These are phyloP conservation scores for Pelodytes ibericus DNA, from an alignment of 2,797 vertebrate species.

Conservation along the genomic window DNA sequence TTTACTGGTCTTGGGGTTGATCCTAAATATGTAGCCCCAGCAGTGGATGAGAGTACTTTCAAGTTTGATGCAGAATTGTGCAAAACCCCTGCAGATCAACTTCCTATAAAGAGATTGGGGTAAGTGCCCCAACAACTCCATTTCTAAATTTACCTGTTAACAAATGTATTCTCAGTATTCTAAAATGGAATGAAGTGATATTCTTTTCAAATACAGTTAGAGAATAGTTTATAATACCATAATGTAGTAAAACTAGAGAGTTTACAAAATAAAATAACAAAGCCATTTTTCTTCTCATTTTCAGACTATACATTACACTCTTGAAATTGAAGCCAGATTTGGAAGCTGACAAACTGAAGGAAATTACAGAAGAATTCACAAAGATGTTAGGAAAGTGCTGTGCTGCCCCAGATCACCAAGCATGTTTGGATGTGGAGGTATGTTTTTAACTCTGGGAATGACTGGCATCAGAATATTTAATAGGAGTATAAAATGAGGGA, in stretches of 20 bases:
- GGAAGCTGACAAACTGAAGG: background rate
- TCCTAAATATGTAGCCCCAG: constrained; percentile 36
- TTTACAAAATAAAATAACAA: no score
- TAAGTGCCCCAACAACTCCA: no score
- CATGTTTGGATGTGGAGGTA: constrained; percentile 18
- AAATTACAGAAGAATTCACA: background rate
- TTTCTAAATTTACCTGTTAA: no score
- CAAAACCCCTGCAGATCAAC: constrained; percentile 16
- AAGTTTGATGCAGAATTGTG: constrained; percentile 59
- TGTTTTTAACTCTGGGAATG: background rate
- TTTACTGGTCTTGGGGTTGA: constrained; percentile 56
- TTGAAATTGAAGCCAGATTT: background rate
- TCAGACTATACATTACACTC: constrained; percentile 2
- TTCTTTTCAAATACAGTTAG: no score
- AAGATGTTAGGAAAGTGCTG: constrained; percentile 15
- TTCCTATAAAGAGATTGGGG: constrained; percentile 59
- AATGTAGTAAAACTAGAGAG: no score
- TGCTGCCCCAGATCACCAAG: background rate
- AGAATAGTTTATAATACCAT: no score
- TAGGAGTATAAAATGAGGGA: no score
- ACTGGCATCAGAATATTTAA: no score
- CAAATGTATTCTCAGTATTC: no score
- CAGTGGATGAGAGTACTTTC: constrained; percentile 50
- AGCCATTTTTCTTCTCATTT: background rate
- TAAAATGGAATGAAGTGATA: no score